Evolutionary conservation across 1,140 invertebrate species (phyloP), one percentile per base, ranked within the genome.

Genomic region (Drosophila melanica): DNA sequence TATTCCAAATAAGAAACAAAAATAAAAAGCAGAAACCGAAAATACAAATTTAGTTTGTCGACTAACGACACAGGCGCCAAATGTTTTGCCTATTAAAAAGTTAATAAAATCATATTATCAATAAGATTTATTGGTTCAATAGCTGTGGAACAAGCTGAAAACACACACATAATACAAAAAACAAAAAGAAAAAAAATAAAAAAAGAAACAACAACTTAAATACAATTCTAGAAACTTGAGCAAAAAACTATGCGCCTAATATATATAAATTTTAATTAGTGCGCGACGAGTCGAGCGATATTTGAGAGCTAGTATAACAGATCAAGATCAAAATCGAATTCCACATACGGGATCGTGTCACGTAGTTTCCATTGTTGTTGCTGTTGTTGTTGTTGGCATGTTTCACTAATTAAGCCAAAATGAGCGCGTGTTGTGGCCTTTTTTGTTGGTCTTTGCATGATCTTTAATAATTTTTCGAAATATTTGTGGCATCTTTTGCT

Each of bases 211-310:
- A 41, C 50, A 77, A 42, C 51, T 72, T 68, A 75, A 65, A 64
- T 68, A 33, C 16, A 30, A 42, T 35, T 59, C 47, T 45, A n/a
- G 37, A 73, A 60, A 72, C 41, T 59, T 48, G 69, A 59, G 41
- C 64, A 48, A 79, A 79, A 77, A 87, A 89, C 75, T 89, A 79
- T 73, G 62, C 72, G 71, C 44, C 62, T 62, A 62, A 84, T 79
- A 77, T 89, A 90, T 77, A 89, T 89, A 89, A 89, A 89, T 89
- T 89, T 89, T 89, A 89, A 89, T 89, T 89, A 89, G 77, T 63
- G 60, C 41, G 60, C 54, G 68, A 70, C 68, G 68, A 64, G 59
- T 55, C 74, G 73, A 80, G 39, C 74, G 81, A 85, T 86, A 85
- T 86, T 81, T 86, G 63, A 78, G 75, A 74, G 64, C 55, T 53